Base-by-base conservation (phyloP, 2,888 invertebrate genomes). In the Lasiommata megera region DNA sequence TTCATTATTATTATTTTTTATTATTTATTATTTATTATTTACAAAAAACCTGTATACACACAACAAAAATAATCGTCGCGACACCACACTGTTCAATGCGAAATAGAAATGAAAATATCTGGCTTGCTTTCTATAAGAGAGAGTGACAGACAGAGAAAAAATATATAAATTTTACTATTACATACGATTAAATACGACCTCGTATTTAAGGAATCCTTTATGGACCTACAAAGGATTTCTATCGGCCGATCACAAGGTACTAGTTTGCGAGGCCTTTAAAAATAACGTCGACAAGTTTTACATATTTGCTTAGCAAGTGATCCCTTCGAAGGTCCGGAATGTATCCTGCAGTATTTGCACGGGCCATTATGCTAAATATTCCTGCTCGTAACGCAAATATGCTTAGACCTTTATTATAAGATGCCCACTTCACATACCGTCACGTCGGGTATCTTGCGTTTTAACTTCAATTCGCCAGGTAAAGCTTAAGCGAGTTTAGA, bases 321-420 rank as follows among this genome's bases (percentile, higher is more conserved):
- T 31, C 46, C 46, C 31, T 31, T 11, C 14, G n/a, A 14, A 31
- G 46, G 46, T 29, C 29, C 11, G 46, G 46, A 46, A 46, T 46
- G 46, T 46, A 11, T 12, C 23, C 46, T 16, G 16, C 31, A 31
- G 14, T 46, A 29, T 46, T 31, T 46, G 31, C 9, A 8, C 44
- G 41, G 8, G n/a, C 12, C 17, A 1, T 31, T 46, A 46, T 46
- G 46, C 16, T 46, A 46, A 46, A 31, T 31, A 46, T 46, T 46
- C 29, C 46, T 17, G 41, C 18, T 16, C 16, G 11, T 16, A 17
- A 7, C 38, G 16, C 16, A 11, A 9, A 9, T 28, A 29, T 37
- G 37, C 37, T 6, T 7, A 14, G 14, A 1, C 12, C 7, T 37
- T 37, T 14, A 12, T 37, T 6, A 9, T n/a, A 17, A 31, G 9